phyloP scores from a whole-genome alignment of 2,797 vertebrate species.

The Amblyopsis hoosieri region DNA sequence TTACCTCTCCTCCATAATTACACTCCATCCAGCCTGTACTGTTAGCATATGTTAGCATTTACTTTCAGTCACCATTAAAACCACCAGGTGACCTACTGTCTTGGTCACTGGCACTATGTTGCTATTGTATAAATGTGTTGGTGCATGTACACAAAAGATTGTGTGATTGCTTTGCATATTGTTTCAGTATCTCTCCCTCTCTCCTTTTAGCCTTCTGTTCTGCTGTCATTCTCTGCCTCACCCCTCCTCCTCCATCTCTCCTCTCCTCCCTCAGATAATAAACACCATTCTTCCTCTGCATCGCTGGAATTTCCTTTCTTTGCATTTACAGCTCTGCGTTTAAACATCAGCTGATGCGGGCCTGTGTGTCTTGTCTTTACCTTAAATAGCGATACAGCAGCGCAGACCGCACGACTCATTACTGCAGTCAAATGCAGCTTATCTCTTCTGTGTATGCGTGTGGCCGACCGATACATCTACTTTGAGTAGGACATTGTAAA shows the following conservation, averaged over 20 bases:
- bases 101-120: constrained; percentile 49
- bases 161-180: constrained; percentile 50
- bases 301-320: constrained; percentile 53
- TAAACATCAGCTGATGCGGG: constrained; percentile 61
- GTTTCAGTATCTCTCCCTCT: constrained; percentile 3
- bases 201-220: not conserved
- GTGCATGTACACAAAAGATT: constrained; percentile 1
- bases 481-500: not conserved
- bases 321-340: constrained; percentile 60
- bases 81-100: not conserved
- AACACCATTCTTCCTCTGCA: constrained; percentile 55
- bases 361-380: constrained; percentile 44
- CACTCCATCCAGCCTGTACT: constrained; percentile 39
- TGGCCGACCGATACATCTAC: not conserved
- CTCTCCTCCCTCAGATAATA: constrained; percentile 47
- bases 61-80: not conserved
- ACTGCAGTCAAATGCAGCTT: constrained; percentile 42
- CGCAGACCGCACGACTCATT: constrained; percentile 35
- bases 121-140: constrained; percentile 25
- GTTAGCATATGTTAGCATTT: not conserved
- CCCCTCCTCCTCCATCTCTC: constrained; percentile 30
- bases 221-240: constrained; percentile 3
- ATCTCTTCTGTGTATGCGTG: not conserved
- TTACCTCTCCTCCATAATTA: constrained; percentile 46
- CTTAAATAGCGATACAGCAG: constrained; percentile 53